phyloP scores from a whole-genome alignment of 2,797 vertebrate species.

The Thripadectes ignobilis region DNA sequence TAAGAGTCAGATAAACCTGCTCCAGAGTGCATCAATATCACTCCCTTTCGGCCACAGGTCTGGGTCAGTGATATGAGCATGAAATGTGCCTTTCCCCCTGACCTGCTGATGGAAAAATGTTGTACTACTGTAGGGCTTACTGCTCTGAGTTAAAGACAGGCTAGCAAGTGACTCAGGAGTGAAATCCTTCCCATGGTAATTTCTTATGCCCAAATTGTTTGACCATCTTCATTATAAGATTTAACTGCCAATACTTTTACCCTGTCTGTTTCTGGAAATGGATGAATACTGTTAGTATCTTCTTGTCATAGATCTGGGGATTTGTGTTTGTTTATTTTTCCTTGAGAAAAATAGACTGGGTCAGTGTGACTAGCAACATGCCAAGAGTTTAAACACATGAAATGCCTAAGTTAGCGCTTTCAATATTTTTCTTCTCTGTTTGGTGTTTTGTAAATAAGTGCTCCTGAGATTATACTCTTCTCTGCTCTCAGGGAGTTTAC shows the following conservation, averaged over 20 bases:
- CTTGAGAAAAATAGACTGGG: background rate
- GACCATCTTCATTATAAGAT: background rate
- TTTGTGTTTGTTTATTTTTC: background rate
- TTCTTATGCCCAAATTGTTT: background rate
- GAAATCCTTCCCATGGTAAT: background rate
- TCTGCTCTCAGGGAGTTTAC: background rate
- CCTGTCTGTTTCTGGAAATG: background rate
- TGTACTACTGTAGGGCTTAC: conserved; percentile 7
- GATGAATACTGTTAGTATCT: background rate
- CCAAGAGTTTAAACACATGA: background rate
- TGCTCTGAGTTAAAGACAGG: background rate
- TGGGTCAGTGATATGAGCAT: background rate
- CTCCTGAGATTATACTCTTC: background rate
- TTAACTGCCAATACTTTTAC: background rate
- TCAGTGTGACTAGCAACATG: background rate
- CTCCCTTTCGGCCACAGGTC: background rate
- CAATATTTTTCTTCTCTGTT: background rate
- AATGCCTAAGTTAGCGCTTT: background rate
- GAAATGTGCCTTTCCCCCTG: conserved; percentile 5
- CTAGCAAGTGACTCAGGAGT: background rate
- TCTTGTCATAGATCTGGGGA: background rate
- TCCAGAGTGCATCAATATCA: conserved; percentile 5
- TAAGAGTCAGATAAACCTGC: conserved; percentile 36
- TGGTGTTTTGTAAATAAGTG: background rate
- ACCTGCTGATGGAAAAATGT: background rate